Conservation (phyloP, 1,140 invertebrate species). For the Plectrocnemia conspersa region DNA sequence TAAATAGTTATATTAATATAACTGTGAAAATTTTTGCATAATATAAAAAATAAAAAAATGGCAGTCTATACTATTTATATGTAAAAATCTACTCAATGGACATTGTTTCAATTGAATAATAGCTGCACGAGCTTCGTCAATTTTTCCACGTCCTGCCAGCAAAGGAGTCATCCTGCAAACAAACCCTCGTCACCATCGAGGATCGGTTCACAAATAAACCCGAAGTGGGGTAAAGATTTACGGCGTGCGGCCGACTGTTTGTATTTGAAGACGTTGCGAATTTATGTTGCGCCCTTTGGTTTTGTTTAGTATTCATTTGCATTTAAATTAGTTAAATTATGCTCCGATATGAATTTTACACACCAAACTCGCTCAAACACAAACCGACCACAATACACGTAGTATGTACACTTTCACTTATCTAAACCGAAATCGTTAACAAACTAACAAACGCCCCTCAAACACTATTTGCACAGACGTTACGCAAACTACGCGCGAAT, state of each 20-base stretch:
- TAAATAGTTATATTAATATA: too few species aligned
- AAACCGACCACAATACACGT: too few species aligned
- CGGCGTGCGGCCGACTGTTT: constrained; percentile 27
- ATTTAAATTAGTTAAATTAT: constrained; percentile 32
- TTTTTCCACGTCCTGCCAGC: background rate
- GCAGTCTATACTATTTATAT: too few species aligned
- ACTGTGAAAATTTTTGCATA: too few species aligned
- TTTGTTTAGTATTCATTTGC: constrained; percentile 29
- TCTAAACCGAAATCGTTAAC: background rate
- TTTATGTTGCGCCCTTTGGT: constrained; percentile 27
- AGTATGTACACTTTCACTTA: constrained; percentile 3
- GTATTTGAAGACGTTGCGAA: constrained; percentile 31
- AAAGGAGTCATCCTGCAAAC: constrained; percentile 31
- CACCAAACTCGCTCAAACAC: constrained; percentile 25
- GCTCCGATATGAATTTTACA: constrained; percentile 14
- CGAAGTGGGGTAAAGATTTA: constrained; percentile 22
- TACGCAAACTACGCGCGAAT: too few species aligned
- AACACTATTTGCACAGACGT: too few species aligned
- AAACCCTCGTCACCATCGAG: constrained; percentile 27
- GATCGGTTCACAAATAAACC: constrained; percentile 22
- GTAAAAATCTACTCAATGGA: too few species aligned
- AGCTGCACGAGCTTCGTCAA: too few species aligned
- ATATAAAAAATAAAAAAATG: too few species aligned
- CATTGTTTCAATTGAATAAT: constrained; percentile 6
- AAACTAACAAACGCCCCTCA: too few species aligned